These are phyloP conservation scores for Phrynosoma platyrhinos DNA, from an alignment of 2,113 vertebrate genomes.

Conservation along the genomic window DNA sequence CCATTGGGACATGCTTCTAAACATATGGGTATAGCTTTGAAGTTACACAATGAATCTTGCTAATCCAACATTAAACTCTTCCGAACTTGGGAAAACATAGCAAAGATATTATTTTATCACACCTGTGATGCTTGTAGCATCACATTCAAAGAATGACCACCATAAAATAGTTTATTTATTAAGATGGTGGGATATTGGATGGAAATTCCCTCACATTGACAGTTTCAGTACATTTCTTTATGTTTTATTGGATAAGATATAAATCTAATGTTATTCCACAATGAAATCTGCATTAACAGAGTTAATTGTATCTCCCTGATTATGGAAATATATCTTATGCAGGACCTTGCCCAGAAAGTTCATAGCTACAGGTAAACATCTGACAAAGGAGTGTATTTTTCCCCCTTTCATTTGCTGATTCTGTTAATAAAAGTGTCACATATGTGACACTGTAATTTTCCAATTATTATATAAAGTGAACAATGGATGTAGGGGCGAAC, in stretches of 20 bases:
- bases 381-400: not conserved
- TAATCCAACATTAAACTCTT: not conserved
- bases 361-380: not conserved
- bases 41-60: not conserved
- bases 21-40: not conserved
- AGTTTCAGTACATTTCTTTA: not conserved
- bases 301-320: not conserved
- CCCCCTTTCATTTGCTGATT: not conserved
- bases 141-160: not conserved
- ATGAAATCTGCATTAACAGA: not conserved
- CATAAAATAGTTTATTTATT: not conserved
- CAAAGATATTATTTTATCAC: not conserved
- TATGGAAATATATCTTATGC: not conserved
- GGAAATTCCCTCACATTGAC: not conserved
- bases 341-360: not conserved
- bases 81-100: not conserved
- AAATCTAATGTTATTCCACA: not conserved
- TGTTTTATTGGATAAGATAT: slow-evolving; percentile 7
- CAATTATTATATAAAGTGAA: not conserved
- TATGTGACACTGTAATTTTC: not conserved
- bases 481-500: not conserved
- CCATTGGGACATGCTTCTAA: not conserved
- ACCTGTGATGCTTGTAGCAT: not conserved
- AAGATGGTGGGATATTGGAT: not conserved
- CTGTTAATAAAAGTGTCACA: not conserved